A percentile compares a stretch with the other conserved stretches of the same genome.
These are phyloP conservation scores for Ceraclea dissimilis DNA, from an alignment of 2,888 invertebrate species.

Conservation along the genomic window DNA sequence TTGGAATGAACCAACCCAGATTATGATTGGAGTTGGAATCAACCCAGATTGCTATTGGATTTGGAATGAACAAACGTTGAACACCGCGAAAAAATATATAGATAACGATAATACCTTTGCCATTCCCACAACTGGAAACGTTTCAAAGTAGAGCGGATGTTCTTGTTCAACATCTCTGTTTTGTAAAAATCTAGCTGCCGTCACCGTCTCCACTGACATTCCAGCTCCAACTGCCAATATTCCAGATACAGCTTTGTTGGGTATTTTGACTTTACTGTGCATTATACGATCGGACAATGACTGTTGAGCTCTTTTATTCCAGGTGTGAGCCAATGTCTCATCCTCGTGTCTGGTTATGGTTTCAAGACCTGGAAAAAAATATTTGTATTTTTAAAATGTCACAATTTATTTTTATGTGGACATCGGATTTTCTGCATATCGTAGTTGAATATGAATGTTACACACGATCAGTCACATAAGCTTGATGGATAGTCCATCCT, in stretches of 20 bases:
- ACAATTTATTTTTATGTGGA: no score
- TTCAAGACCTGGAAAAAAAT: conserved; percentile 10
- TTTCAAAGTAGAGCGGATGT: conserved; percentile 55
- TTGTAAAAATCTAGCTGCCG: conserved; percentile 60
- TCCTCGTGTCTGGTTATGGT: conserved; percentile 3
- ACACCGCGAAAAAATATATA: no score
- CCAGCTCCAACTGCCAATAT: conserved; percentile 72
- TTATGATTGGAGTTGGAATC: no score
- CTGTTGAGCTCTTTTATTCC: conserved; percentile 9
- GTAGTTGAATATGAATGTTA: no score
- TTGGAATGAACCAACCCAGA: no score
- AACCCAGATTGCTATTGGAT: no score
- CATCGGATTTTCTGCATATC: no score
- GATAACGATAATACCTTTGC: no score
- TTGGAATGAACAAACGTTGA: no score
- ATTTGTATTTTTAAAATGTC: no score
- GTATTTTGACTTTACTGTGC: neutral
- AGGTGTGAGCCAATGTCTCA: conserved; percentile 5
- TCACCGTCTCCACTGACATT: conserved; percentile 68
- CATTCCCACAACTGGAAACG: conserved; percentile 58
- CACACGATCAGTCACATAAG: no score
- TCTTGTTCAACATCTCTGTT: conserved; percentile 63
- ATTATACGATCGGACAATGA: neutral
- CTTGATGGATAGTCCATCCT: no score
- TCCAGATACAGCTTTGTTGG: conserved; percentile 32